Base-by-base conservation (phyloP, 2,113 vertebrate species). In the Microtus montanus region DNA sequence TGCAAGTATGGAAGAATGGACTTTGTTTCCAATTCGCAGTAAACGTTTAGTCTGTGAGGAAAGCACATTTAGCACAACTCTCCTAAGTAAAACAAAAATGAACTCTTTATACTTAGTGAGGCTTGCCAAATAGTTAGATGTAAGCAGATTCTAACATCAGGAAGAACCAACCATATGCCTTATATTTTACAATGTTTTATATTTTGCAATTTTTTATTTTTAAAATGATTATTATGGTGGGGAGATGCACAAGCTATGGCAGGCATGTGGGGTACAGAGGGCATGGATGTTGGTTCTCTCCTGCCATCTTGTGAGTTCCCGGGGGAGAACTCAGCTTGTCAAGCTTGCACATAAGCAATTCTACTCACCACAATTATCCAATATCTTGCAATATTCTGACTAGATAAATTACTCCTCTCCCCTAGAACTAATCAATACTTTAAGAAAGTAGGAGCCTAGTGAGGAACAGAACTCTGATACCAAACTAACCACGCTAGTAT, bases 61-160 rank as follows among this genome's bases (percentile, higher is more conserved):
- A 96, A 82, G 22, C 54, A 89, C 52, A 90, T 5, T 75, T 73
- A 84, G 84, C 24, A 91, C 44, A 89, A 35, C 38, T 68, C 79
- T 85, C 38, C 30, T 92, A 79, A 93, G 26, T 64, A 87, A 33
- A 26, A 52, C 64, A 86, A 93, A 80, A 73, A 49, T 93, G 90
- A 82, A 26, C 15, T 68, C 28, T 89, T 52, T 77, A 41, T 61
- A 41, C 30, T 17, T 47, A 54, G 35, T 44, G 61, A 74, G 20
- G 22, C 89, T 94, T 91, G 92, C 24, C 73, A 93, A 93, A 88
- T 1, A 94, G 54, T 12, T 73, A 68, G 19, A 30, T 28, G 30
- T 73, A 35, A 96, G 30, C 11, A 93, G 2, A 85, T 15, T 68
- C 87, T 17, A 88, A 61, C 95, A 97, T 74, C n/a, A 22, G 52